A percentile compares a stretch with the other conserved stretches of the same genome.
Evolutionary conservation across 2,797 vertebrate species (phyloP).

Genomic region (Diglossa cyanea): DNA sequence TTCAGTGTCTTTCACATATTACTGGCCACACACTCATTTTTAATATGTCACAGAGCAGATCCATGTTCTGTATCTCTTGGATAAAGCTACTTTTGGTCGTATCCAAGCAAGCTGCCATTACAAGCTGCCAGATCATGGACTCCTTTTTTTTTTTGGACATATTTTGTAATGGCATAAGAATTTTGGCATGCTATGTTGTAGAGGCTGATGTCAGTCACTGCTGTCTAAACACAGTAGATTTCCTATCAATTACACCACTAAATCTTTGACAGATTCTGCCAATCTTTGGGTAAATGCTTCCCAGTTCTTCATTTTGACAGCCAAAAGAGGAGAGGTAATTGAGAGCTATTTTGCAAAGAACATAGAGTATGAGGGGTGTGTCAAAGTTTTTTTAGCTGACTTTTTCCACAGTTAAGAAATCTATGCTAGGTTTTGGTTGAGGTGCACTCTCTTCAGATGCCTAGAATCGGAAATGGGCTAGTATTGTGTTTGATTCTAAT

Average conservation of each 20-base stretch:
- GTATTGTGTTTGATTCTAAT: not conserved
- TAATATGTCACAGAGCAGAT: not conserved
- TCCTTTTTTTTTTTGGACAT: conserved; percentile 18
- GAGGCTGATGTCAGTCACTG: conserved; percentile 59
- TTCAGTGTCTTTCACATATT: fast-evolving
- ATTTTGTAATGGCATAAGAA: conserved; percentile 39
- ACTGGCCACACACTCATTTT: not conserved
- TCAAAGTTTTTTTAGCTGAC: not conserved
- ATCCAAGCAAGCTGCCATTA: conserved; percentile 22
- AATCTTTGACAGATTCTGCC: conserved; percentile 58
- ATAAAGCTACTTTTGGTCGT: not conserved
- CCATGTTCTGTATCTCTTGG: not conserved
- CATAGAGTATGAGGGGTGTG: fast-evolving
- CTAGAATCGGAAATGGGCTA: not conserved
- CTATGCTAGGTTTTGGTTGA: not conserved
- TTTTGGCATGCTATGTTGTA: conserved; percentile 25
- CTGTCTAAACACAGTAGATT: conserved; percentile 64
- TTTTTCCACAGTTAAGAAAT: not conserved
- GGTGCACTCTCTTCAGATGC: not conserved
- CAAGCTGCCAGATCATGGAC: conserved; percentile 21
- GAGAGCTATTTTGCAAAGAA: not conserved
- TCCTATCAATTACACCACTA: conserved; percentile 59
- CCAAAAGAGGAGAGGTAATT: not conserved
- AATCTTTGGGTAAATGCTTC: conserved; percentile 42
- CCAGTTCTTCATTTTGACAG: conserved; percentile 34